These are phyloP conservation scores for Clunio marinus DNA, from an alignment of 2,888 invertebrate species.

Conservation along the genomic window DNA sequence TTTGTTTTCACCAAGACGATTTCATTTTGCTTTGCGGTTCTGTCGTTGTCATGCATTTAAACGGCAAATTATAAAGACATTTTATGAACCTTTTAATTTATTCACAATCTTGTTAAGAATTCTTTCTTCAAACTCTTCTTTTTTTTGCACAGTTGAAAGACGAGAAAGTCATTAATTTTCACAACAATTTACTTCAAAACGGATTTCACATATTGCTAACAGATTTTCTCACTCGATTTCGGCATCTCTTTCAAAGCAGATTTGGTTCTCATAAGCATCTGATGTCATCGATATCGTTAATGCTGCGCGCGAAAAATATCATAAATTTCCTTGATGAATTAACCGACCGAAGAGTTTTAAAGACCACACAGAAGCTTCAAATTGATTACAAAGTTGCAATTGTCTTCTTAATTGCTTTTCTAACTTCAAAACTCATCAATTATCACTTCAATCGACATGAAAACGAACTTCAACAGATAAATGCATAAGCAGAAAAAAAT, in stretches of 20 bases:
- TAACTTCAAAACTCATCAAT: no score
- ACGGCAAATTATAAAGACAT: slow-evolving; percentile 39
- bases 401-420: no score
- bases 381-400: neutral
- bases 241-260: slow-evolving; percentile 14
- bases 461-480: no score
- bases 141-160: neutral
- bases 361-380: slow-evolving; percentile 32
- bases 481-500: no score
- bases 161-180: slow-evolving; percentile 29
- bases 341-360: neutral
- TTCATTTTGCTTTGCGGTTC: neutral
- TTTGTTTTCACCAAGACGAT: neutral
- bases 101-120: slow-evolving; percentile 13
- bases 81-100: slow-evolving; percentile 20
- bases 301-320: slow-evolving; percentile 11
- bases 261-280: slow-evolving; percentile 29
- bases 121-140: neutral
- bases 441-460: no score
- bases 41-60: neutral
- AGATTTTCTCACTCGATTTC: neutral
- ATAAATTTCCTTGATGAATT: neutral
- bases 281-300: slow-evolving; percentile 37
- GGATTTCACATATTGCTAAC: slow-evolving; percentile 27
- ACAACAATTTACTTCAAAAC: slow-evolving; percentile 29